Conservation (phyloP, 53 echinoderm and acorn worm genomes). For the Arbacia lixula region DNA sequence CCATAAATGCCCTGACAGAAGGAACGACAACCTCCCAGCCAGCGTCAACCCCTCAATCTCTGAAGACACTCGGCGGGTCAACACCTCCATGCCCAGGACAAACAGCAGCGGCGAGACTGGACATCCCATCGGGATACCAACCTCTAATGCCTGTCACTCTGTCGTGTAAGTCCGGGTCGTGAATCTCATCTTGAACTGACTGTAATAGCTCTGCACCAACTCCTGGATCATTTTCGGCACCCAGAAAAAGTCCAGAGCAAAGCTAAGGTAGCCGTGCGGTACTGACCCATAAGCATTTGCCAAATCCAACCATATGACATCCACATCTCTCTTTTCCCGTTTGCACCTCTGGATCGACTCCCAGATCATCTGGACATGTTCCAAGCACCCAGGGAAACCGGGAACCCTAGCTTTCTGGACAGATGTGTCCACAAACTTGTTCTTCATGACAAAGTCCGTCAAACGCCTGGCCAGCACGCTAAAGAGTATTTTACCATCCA, state of each 20-base stretch:
- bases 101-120: conserved; percentile 60
- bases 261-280: conserved; percentile 24
- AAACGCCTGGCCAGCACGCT: conserved; percentile 39
- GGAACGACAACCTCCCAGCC: conserved; percentile 40
- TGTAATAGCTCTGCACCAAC: conserved; percentile 43
- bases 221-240: too few species aligned
- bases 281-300: conserved; percentile 60
- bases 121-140: conserved; percentile 61
- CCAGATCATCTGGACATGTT: conserved; percentile 52
- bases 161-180: conserved; percentile 34
- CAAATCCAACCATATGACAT: conserved; percentile 50
- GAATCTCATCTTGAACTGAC: conserved; percentile 40
- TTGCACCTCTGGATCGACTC: conserved; percentile 38
- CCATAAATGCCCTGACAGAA: conserved; percentile 50
- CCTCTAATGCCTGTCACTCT: conserved; percentile 31
- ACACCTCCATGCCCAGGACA: conserved; percentile 59
- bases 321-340: conserved; percentile 19
- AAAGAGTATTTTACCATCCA: conserved; percentile 47
- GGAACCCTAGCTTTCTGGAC: conserved; percentile 55
- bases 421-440: conserved; percentile 40
- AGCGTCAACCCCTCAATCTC: conserved; percentile 38
- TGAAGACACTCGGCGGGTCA: conserved; percentile 42
- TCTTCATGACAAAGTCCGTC: conserved; percentile 34
- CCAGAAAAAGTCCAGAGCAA: conserved; percentile 53
- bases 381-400: conserved; percentile 45